Percentiles rank a stretch among this genome's conserved stretches.
These are phyloP conservation scores for Thalassarche chlororhynchos DNA, from an alignment of 2,113 vertebrate species.

Conservation along the genomic window DNA sequence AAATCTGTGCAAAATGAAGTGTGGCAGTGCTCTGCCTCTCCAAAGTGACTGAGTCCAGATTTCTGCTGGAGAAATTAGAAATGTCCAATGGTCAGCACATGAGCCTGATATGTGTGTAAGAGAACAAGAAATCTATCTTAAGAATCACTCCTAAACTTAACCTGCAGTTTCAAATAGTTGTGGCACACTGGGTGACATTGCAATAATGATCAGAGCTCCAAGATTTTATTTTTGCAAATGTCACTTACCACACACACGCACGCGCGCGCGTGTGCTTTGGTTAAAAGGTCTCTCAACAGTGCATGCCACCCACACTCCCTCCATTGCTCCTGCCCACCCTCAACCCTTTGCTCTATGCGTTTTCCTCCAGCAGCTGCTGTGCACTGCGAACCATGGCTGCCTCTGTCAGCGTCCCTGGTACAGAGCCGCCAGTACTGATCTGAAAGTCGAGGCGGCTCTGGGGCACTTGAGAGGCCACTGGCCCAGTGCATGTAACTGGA, in stretches of 20 bases:
- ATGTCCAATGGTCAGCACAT: neutral
- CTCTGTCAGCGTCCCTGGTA: neutral
- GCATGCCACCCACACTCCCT: neutral
- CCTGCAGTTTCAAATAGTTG: neutral
- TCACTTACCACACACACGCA: neutral
- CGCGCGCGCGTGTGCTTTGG: fast-evolving
- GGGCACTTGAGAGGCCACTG: neutral
- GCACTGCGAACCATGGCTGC: fast-evolving
- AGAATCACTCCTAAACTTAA: neutral
- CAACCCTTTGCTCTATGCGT: fast-evolving
- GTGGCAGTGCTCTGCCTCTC: neutral
- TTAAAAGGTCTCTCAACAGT: neutral
- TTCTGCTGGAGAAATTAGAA: neutral
- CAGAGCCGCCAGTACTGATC: neutral
- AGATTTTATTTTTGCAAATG: neutral
- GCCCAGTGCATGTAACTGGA: neutral
- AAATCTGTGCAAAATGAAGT: neutral
- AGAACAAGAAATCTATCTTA: neutral
- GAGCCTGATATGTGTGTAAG: fast-evolving
- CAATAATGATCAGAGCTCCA: neutral
- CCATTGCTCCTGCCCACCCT: neutral
- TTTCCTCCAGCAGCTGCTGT: neutral
- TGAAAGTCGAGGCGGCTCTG: fast-evolving
- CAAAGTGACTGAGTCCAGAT: neutral
- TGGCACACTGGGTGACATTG: neutral